These are phyloP conservation scores for Chironomus striatipennis DNA, from an alignment of 1,140 invertebrate genomes.

Conservation along the genomic window DNA sequence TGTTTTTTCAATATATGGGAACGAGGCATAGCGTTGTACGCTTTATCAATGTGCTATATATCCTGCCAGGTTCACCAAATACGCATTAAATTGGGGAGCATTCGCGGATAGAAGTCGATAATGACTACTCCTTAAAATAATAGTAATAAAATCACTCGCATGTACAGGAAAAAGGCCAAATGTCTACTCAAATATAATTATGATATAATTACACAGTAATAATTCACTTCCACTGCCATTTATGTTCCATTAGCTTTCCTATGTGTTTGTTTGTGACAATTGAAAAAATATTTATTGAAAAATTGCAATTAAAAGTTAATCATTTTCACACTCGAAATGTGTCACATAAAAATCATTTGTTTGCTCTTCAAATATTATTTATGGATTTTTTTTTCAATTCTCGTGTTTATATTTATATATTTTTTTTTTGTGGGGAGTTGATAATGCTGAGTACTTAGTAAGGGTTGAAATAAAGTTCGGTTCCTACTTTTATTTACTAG, in stretches of 20 bases:
- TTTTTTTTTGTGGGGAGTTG: background rate
- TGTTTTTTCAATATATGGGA: constrained; percentile 1
- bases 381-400: background rate
- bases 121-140: too few species aligned
- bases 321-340: background rate
- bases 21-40: background rate
- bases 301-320: constrained; percentile 8
- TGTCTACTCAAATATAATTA: background rate
- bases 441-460: background rate
- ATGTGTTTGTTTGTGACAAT: too few species aligned
- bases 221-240: too few species aligned
- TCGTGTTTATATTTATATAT: background rate
- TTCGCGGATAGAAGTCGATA: too few species aligned
- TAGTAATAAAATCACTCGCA: too few species aligned
- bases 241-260: too few species aligned
- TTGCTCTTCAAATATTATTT: background rate
- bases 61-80: too few species aligned
- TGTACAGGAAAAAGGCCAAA: background rate
- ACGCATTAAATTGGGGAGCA: too few species aligned
- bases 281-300: background rate
- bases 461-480: background rate
- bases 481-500: background rate
- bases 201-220: too few species aligned
- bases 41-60: background rate
- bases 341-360: constrained; percentile 14